Conservation (phyloP, 2,888 invertebrate species). For the Scrobipalpa atriplicella region DNA sequence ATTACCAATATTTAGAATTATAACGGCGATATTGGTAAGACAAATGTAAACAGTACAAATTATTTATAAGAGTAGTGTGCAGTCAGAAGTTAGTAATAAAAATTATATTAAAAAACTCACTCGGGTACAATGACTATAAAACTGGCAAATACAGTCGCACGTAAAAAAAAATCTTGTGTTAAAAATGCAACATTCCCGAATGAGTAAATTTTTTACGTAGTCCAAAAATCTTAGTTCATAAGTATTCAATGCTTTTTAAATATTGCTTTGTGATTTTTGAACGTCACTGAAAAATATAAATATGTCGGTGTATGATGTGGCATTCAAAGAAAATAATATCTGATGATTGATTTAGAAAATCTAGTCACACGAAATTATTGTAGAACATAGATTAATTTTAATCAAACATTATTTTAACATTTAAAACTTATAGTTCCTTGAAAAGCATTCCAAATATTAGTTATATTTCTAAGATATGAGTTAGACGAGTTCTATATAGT, state of each 20-base stretch:
- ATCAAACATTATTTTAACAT: constrained; percentile 34
- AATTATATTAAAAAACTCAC: constrained; percentile 44
- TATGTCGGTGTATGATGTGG: neutral
- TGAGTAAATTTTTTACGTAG: neutral
- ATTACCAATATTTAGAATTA: constrained; percentile 56
- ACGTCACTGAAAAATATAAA: neutral
- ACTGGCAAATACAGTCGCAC: constrained; percentile 70
- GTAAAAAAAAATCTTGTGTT: constrained; percentile 31
- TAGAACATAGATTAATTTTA: constrained; percentile 32
- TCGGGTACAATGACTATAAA: constrained; percentile 70
- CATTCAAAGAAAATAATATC: neutral
- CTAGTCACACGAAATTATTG: constrained; percentile 4
- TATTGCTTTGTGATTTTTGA: neutral
- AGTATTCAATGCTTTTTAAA: neutral
- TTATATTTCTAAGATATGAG: constrained; percentile 40
- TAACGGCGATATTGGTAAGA: constrained; percentile 70
- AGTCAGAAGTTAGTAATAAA: constrained; percentile 35
- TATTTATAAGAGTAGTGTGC: constrained; percentile 71
- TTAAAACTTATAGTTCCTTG: constrained; percentile 6
- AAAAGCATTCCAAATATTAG: constrained; percentile 41
- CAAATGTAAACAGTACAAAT: constrained; percentile 75
- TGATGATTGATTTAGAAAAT: neutral
- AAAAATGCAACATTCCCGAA: neutral
- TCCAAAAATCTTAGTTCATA: constrained; percentile 16
- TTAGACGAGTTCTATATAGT: constrained; percentile 33